Evolutionary conservation across 1,140 invertebrate species (phyloP).

Genomic region (Drosophila persimilis): DNA sequence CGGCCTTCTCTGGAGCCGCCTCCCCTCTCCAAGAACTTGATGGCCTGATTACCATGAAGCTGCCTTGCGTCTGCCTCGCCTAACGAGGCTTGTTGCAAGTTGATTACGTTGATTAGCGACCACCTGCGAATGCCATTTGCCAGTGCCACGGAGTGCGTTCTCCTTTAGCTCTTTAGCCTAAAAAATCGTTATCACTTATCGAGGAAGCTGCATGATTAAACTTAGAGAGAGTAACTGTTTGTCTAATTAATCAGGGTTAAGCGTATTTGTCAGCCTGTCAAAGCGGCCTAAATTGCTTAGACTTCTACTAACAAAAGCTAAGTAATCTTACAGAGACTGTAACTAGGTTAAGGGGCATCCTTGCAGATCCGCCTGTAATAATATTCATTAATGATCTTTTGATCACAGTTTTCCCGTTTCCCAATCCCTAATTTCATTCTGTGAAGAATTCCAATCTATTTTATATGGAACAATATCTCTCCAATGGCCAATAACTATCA

Average conservation of each 20-base stretch:
- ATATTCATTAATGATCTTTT: too few species aligned
- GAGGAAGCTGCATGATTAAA: conserved; percentile 32
- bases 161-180: conserved; percentile 21
- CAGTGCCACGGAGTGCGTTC: conserved; percentile 24
- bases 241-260: conserved; percentile 44
- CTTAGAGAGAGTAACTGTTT: conserved; percentile 29
- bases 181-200: conserved; percentile 50
- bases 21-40: conserved; percentile 44
- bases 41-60: conserved; percentile 73
- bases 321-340: not conserved
- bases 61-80: conserved; percentile 15
- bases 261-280: conserved; percentile 32
- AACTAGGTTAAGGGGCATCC: not conserved
- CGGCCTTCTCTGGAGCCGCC: conserved; percentile 21
- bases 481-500: conserved; percentile 17
- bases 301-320: not conserved
- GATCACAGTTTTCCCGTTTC: too few species aligned
- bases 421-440: not conserved
- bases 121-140: conserved; percentile 70
- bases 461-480: not conserved
- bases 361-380: too few species aligned
- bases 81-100: conserved; percentile 61
- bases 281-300: not conserved
- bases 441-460: too few species aligned
- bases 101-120: conserved; percentile 74